Evolutionary conservation across 2,888 invertebrate genomes (phyloP), one percentile per base, ranked within the genome.

Genomic region (Drosophila paramelanica): DNA sequence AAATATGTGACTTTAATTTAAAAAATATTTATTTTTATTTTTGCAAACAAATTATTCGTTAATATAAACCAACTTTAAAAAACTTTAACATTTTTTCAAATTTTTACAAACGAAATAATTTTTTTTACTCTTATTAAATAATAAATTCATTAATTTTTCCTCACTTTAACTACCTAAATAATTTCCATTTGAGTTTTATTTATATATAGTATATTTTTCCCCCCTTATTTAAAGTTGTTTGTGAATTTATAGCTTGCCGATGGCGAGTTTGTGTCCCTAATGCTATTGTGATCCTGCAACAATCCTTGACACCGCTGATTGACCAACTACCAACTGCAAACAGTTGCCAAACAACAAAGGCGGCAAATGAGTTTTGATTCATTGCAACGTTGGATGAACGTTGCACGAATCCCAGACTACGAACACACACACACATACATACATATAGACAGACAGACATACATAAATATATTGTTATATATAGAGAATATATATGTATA

Each of bases 361-460:
- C 52, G 60, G 58, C 85, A 87, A 81, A 87, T 84, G 69, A 87
- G 85, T 84, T 84, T 81, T 81, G 69, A 75, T 86, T 76, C 77
- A 82, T 55, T 67, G 68, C 49, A 38, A 25, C 23, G 23, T 31
- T 20, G 17, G 36, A 13, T n/a, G 33, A 7, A 11, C 13, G 60
- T 57, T 53, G 56, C 59, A 58, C 61, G 43, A 67, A 55, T 53
- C 68, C 38, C 38, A n/a, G 14, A 36, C 55, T 47, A 10, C 31
- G n/a, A 23, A 31, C 2, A 31, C 27, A 27, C 7, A 27, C 5
- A 25, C 5, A 25, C 25, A 25, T 7, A 13, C 31, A 47, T 33
- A 13, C 3, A 25, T 25, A 25, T 25, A 25, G 3, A 25, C 27
- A 27, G 3, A n/a, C 31, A 47, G 13, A n/a, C 4, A 47, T 14